phyloP scores from a whole-genome alignment of 1,140 invertebrate genomes.

The Drosophila santomea region DNA sequence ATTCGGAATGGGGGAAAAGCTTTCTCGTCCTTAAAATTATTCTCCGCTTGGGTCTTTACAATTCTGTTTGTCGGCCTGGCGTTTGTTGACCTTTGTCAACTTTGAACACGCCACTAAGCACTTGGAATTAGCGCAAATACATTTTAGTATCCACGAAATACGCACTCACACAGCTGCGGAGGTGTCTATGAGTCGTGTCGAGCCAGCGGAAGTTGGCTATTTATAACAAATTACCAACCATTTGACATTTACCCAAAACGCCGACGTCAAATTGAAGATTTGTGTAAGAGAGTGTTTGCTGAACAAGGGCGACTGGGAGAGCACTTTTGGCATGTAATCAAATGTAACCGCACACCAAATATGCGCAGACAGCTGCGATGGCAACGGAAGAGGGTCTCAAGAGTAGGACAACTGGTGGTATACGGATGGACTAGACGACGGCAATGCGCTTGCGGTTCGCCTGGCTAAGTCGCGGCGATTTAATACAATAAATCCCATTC shows the following conservation, averaged over 20 bases:
- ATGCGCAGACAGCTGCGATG: constrained; percentile 52
- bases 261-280: constrained; percentile 71
- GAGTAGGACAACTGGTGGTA: not conserved
- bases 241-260: constrained; percentile 79
- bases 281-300: constrained; percentile 7
- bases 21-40: constrained; percentile 34
- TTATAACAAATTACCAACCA: constrained; percentile 81
- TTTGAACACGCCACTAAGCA: constrained; percentile 73
- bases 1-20: constrained; percentile 10
- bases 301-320: constrained; percentile 37
- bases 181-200: constrained; percentile 34
- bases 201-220: constrained; percentile 73
- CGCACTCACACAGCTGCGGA: constrained; percentile 8
- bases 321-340: constrained; percentile 76
- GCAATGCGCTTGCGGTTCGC: constrained; percentile 48
- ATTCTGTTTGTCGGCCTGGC: constrained; percentile 21
- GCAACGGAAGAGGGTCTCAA: not conserved
- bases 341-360: constrained; percentile 80
- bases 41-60: constrained; percentile 20
- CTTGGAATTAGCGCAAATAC: constrained; percentile 74
- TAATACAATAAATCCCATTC: constrained; percentile 67
- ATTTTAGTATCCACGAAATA: constrained; percentile 33
- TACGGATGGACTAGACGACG: constrained; percentile 14
- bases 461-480: constrained; percentile 61
- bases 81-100: constrained; percentile 81